Evolutionary conservation across 1,140 invertebrate genomes (phyloP).

Genomic region (Thaumetopoea pityocampa): DNA sequence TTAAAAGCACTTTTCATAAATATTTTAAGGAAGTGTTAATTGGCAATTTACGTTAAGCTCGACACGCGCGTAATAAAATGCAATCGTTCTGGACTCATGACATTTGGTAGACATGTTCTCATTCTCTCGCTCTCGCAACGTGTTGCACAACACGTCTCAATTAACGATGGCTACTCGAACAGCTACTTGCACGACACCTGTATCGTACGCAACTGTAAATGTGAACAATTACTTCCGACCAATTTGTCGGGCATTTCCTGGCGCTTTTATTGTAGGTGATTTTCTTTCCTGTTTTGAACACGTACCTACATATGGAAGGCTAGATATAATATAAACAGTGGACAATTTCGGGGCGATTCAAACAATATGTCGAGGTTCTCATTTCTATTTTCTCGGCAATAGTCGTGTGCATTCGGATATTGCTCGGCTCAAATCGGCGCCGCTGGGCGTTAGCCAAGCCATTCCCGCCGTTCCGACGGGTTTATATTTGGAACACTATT

Average conservation of each 20-base stretch:
- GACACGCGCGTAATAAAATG: constrained; percentile 16
- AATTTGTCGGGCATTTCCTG: constrained; percentile 30
- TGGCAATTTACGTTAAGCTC: constrained; percentile 5
- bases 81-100: constrained; percentile 23
- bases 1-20: neutral
- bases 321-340: neutral
- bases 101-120: constrained; percentile 15
- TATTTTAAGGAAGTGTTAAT: constrained; percentile 10
- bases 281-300: constrained; percentile 19
- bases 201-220: constrained; percentile 16
- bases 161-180: constrained; percentile 17
- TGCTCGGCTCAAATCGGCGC: constrained; percentile 35
- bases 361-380: constrained; percentile 8
- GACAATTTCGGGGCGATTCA: constrained; percentile 8
- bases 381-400: constrained; percentile 16
- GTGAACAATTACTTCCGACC: constrained; percentile 33
- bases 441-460: constrained; percentile 60
- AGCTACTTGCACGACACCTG: constrained; percentile 22
- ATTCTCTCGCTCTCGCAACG: constrained; percentile 18
- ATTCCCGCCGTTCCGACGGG: constrained; percentile 49
- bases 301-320: neutral
- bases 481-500: constrained; percentile 70
- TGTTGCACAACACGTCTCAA: constrained; percentile 27
- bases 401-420: constrained; percentile 39
- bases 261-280: constrained; percentile 26